phyloP scores from a whole-genome alignment of 2,113 vertebrate species.

The Pedetes capensis region DNA sequence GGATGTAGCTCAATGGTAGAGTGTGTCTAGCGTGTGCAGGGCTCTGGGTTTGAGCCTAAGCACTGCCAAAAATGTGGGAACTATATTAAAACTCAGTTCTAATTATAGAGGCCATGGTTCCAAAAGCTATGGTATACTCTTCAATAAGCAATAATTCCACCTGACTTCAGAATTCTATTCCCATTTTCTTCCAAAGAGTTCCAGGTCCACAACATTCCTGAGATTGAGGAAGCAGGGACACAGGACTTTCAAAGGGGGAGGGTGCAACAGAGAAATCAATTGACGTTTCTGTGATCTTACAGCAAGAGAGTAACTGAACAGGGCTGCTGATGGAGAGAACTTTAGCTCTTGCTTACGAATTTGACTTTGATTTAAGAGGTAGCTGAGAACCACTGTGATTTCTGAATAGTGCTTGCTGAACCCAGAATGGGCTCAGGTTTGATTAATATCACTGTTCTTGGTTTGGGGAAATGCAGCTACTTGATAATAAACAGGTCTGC shows the following conservation, averaged over 20 bases:
- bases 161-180: slow-evolving; percentile 29
- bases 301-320: slow-evolving; percentile 31
- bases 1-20: not conserved
- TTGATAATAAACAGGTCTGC: slow-evolving; percentile 55
- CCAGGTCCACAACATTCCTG: not conserved
- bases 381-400: slow-evolving; percentile 53
- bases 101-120: not conserved
- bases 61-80: not conserved
- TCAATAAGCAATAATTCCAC: slow-evolving; percentile 8
- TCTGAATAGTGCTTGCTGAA: slow-evolving; percentile 62
- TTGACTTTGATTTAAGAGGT: slow-evolving; percentile 71
- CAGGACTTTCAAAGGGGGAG: not conserved
- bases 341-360: slow-evolving; percentile 68
- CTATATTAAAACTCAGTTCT: slow-evolving; percentile 10
- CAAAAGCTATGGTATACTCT: not conserved
- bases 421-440: slow-evolving; percentile 46
- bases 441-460: slow-evolving; percentile 40
- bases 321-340: slow-evolving; percentile 34
- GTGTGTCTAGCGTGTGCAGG: not conserved
- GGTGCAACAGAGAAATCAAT: slow-evolving; percentile 32
- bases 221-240: slow-evolving; percentile 4
- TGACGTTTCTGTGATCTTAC: slow-evolving; percentile 35
- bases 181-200: slow-evolving; percentile 25
- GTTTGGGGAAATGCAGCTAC: slow-evolving; percentile 10
- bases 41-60: not conserved